Conservation (phyloP, 2,888 invertebrate species). For the Diarsia rubi region DNA sequence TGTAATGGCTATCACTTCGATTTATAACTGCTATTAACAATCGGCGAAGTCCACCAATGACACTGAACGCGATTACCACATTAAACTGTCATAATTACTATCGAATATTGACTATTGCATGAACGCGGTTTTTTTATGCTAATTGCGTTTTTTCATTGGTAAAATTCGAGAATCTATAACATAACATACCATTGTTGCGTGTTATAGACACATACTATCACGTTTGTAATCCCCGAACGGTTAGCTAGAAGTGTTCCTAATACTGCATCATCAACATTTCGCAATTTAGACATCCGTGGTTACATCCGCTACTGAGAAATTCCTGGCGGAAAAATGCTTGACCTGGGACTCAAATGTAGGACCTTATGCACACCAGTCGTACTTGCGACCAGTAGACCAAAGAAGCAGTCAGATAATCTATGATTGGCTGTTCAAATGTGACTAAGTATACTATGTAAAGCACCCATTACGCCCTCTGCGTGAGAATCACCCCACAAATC, state of each 20-base stretch:
- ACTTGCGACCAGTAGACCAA: neutral
- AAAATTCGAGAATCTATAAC: neutral
- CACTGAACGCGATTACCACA: neutral
- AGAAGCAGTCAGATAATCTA: neutral
- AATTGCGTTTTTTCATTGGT: neutral
- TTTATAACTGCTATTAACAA: constrained; percentile 26
- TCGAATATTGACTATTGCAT: neutral
- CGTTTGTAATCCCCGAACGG: too few species aligned
- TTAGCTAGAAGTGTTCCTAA: too few species aligned
- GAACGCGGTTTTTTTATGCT: neutral
- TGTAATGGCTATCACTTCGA: neutral
- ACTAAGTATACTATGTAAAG: constrained; percentile 14
- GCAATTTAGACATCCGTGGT: too few species aligned
- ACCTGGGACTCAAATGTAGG: neutral
- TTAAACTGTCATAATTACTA: neutral
- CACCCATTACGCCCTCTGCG: constrained; percentile 30
- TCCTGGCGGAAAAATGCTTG: neutral
- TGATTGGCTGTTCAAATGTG: constrained; percentile 1
- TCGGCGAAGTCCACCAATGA: neutral
- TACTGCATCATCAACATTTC: too few species aligned
- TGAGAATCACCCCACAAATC: constrained; percentile 48
- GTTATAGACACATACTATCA: too few species aligned
- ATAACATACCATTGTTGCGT: too few species aligned
- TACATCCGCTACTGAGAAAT: too few species aligned
- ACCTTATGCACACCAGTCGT: too few species aligned